Base-by-base conservation (phyloP, 2,888 invertebrate species). In the Gastracanthus pulcherrimus region DNA sequence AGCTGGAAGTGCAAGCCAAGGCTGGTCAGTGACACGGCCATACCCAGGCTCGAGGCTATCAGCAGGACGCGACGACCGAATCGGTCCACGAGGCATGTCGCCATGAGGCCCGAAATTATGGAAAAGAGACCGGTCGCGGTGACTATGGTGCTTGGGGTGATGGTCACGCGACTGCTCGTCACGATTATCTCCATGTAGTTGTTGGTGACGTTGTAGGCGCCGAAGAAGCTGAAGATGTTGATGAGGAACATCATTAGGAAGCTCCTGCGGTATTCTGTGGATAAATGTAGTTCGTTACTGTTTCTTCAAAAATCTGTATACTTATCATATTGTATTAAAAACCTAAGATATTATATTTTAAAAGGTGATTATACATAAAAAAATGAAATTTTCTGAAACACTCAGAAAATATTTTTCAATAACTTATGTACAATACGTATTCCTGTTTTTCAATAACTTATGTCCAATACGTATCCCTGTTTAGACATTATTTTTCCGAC, bases 201-300 rank as follows among this genome's bases (percentile, higher is more conserved):
- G 71, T 88, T 89, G 48, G 92, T 88, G 0, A 92, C 91, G 83
- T 92, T 92, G 84, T 91, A 90, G 2, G 92, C 92, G 36, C 90
- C 90, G 16, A 92, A 89, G 84, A 94, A 94, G 75, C 93, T 92
- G 81, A 93, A 93, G 2, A 92, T 80, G 90, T 93, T 93, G n/a
- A 94, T 88, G 0, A 89, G 87, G 13, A 90, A 90, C 55, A 92
- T 90, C 6, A 92, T 86, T 0, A 92, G 86, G 74, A 92, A 89
- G 2, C 92, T 92, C 34, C 88, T 91, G 7, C 92, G 89, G 79
- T 93, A 91, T 4, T 89, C 89, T 89, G 83, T 48, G 11, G 6
- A 60, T 23, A 26, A 23, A 11, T n/a, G 13, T 9, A 13, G 13
- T n/a, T n/a, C n/a, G n/a, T n/a, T n/a, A n/a, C n/a, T n/a, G n/a